Evolutionary conservation across 1,140 invertebrate genomes (phyloP).

Genomic region (Brachionus angularis): DNA sequence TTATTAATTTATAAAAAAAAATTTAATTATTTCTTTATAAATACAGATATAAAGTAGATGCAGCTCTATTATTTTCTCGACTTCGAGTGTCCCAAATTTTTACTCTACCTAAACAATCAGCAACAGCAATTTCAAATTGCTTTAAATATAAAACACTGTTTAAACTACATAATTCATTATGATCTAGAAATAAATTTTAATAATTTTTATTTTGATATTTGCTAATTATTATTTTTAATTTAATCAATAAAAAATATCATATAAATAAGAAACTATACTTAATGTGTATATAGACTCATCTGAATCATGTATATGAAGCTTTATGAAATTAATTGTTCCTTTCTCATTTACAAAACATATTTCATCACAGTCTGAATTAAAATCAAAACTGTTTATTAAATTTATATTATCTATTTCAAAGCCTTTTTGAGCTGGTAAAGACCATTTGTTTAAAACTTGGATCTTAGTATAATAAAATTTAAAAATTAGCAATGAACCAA

Average conservation of each 20-base stretch:
- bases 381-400: constrained; percentile 14
- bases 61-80: constrained; percentile 21
- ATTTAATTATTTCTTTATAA: neutral
- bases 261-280: too few relatives aligned
- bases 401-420: neutral
- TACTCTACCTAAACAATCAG: constrained; percentile 17
- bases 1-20: too few relatives aligned
- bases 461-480: constrained; percentile 9
- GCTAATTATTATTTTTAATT: too few relatives aligned
- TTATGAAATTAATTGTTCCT: constrained; percentile 21
- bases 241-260: too few relatives aligned
- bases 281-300: too few relatives aligned
- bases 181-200: neutral
- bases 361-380: constrained; percentile 18
- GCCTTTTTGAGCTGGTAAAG: neutral
- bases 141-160: constrained; percentile 25
- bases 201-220: too few relatives aligned
- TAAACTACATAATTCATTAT: constrained; percentile 40
- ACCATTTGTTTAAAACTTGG: neutral
- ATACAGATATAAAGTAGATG: constrained; percentile 2
- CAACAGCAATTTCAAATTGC: constrained; percentile 24
- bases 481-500: too few relatives aligned
- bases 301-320: neutral
- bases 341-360: constrained; percentile 21
- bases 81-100: constrained; percentile 27